These are phyloP conservation scores for Etheostoma nigrum DNA, from an alignment of 2,797 vertebrate species.

Conservation along the genomic window DNA sequence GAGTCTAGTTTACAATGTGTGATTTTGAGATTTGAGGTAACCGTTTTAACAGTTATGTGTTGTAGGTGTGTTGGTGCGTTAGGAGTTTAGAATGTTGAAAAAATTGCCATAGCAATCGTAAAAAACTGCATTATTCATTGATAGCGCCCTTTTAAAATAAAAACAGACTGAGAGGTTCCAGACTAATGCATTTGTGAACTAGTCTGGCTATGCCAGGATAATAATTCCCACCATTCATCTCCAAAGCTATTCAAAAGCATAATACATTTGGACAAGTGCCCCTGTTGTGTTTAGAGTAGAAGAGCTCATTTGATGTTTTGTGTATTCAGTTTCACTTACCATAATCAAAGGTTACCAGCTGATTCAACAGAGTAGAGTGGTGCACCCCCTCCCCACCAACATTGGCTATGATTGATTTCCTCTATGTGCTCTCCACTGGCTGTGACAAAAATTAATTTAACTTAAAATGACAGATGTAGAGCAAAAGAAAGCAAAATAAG, in stretches of 20 bases:
- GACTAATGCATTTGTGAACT: too few relatives aligned
- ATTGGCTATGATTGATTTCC: conserved; percentile 52
- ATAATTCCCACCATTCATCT: conserved; percentile 32
- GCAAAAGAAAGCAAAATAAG: conserved; percentile 26
- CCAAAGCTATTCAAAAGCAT: conserved; percentile 15
- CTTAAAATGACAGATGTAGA: conserved; percentile 1
- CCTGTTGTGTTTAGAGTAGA: conserved; percentile 24
- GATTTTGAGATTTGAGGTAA: too few relatives aligned
- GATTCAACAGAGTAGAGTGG: conserved; percentile 35
- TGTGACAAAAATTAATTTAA: conserved; percentile 43
- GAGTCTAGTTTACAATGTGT: too few relatives aligned
- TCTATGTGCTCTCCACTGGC: conserved; percentile 20
- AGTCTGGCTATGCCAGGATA: neutral
- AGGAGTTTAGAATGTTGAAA: too few relatives aligned
- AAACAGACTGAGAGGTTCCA: too few relatives aligned
- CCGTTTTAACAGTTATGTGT: too few relatives aligned
- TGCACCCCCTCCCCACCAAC: conserved; percentile 6
- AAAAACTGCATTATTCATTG: too few relatives aligned
- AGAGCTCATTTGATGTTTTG: conserved; percentile 41
- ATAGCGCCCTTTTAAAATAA: too few relatives aligned
- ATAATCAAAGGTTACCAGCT: conserved; percentile 59
- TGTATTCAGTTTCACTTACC: conserved; percentile 58
- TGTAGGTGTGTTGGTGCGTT: too few relatives aligned
- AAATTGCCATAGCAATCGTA: too few relatives aligned
- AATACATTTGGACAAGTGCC: conserved; percentile 29